Base-by-base conservation (phyloP, 1,140 invertebrate species). In the Tetramorium parvispinum region DNA sequence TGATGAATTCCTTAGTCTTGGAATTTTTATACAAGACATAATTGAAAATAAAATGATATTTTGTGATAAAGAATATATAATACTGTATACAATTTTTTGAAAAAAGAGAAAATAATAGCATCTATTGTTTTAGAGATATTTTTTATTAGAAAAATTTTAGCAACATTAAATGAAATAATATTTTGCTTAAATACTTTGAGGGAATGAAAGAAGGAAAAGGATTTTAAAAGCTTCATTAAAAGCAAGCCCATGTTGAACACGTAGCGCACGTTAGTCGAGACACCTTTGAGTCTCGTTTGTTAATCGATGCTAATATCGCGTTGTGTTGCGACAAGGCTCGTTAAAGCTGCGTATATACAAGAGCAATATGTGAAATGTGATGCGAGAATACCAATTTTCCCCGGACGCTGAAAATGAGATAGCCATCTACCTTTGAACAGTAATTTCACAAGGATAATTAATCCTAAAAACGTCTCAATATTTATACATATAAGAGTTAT, bases 271-370 rank as follows among this genome's bases (percentile, higher is more conserved):
- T 71, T 73, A 59, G 40, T 24, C 66, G 66, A 57, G 78, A 71
- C 37, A 82, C 66, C 66, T 82, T 82, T 79, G 59, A 79, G n/a
- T 57, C 61, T n/a, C 46, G 61, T 79, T 66, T 40, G 79, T 73
- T 82, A 73, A 71, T 82, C 53, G 79, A 82, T 55, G 51, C 24
- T 82, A 73, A 82, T 82, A 46, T 40, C 46, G 63, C 63, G 63
- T 81, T 68, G 63, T 81, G 77, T 82, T 46, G 40, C 79, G 43
- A 59, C 51, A 16, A 71, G 51, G 21, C 16, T 53, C 13, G 49
- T 71, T 71, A 81, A 32, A 68, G 53, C 53, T 27, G 24, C 8
- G 24, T 82, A 37, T 32, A 59, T 27, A 57, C 66, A 37, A 46
- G 24, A 27, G 66, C 53, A 57, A 82, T 82, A 82, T 24, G 78